Base-by-base conservation (phyloP, 2,888 invertebrate species). In the Ornithoptera alexandrae region DNA sequence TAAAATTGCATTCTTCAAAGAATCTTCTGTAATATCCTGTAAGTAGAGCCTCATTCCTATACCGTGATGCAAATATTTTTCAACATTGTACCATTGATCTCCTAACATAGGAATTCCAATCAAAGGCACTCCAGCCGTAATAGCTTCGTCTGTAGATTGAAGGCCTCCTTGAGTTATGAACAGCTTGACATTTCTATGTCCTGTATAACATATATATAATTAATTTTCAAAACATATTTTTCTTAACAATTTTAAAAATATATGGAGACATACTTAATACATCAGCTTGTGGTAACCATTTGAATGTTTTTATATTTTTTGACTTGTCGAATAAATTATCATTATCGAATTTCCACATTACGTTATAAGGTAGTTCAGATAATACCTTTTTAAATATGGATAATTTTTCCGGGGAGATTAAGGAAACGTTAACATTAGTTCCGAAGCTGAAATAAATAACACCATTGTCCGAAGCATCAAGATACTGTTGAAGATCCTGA, bases 231-330 rank as follows among this genome's bases (percentile, higher is more conserved):
- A 53, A 53, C 10, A 53, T 53, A 18, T n/a, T 53, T 53, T n/a
- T 1, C n/a, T 53, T n/a, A 7, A n/a, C 6, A 5, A 53, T n/a
- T n/a, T 0, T n/a, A n/a, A n/a, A n/a, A 53, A 7, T n/a, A 53
- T 15, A 53, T n/a, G 8, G 0, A 12, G 0, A 63, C 82, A 79
- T 73, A 84, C 89, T 84, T 5, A 92, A 72, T 10, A 91, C 72
- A 75, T 89, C 89, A 15, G 85, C 81, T 67, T 93, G 93, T 0
- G 92, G 90, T 30, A 92, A 75, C 93, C 93, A 93, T 72, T 89
- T 89, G 0, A 77, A 79, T 58, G 89, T 77, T 67, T 76, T 86
- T 0, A 93, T 85, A 66, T 93, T 93, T 10, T 78, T 64, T 0
- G 91, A 79, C 17, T 77, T 75, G 50, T 78, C 84, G 0, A 82